Percentiles rank a stretch among this genome's conserved stretches.
phyloP scores from a whole-genome alignment of 2,113 vertebrate genomes.

The Pelodiscus sinensis region DNA sequence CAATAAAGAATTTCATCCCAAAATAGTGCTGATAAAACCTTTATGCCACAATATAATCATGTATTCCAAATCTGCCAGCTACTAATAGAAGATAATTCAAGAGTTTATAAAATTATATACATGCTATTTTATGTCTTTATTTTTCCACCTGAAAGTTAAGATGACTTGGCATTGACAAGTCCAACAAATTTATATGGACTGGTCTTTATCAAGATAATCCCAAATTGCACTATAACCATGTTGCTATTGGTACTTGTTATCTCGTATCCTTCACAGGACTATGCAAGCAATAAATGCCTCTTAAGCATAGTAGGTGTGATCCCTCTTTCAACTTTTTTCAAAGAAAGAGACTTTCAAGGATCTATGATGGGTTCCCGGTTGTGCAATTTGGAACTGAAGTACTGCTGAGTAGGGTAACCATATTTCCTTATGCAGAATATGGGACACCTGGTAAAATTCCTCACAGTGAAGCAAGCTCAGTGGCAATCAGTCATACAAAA shows the following conservation, averaged over 20 bases:
- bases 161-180: background rate
- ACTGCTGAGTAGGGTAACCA: no score
- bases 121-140: background rate
- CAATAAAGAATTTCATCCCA: background rate
- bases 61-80: background rate
- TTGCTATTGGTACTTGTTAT: background rate
- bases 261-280: background rate
- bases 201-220: background rate
- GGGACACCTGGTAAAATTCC: no score
- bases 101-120: background rate
- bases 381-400: no score
- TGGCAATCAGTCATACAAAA: no score
- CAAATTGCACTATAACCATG: background rate
- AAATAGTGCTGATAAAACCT: background rate
- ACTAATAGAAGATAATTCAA: background rate
- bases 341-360: background rate
- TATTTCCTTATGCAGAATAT: no score
- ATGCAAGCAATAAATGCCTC: background rate
- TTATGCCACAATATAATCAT: background rate
- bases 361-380: no score
- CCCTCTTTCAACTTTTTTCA: background rate
- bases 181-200: background rate
- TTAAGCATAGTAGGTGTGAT: background rate
- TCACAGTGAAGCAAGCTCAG: no score
- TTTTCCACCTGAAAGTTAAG: slow-evolving; percentile 1